These are phyloP conservation scores for Rhamnusium bicolor DNA, from an alignment of 2,888 invertebrate genomes.

Conservation along the genomic window DNA sequence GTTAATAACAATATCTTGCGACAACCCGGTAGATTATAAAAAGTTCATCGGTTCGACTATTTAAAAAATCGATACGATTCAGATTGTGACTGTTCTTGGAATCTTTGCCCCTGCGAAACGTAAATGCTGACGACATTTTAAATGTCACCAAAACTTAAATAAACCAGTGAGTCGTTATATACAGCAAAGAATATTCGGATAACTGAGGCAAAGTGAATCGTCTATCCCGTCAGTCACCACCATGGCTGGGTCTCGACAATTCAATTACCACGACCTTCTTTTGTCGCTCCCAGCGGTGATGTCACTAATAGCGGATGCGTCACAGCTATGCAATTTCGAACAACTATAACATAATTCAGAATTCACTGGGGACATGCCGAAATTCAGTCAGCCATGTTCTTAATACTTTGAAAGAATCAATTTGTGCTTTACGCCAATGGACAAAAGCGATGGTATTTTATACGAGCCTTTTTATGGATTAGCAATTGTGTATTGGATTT, in stretches of 20 bases:
- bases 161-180: constrained; percentile 47
- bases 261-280: constrained; percentile 58
- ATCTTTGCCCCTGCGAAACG: not conserved
- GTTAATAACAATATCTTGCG: too few species aligned
- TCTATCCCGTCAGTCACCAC: constrained; percentile 17
- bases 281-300: constrained; percentile 58
- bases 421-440: constrained; percentile 30
- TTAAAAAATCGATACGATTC: too few species aligned
- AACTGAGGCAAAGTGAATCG: not conserved
- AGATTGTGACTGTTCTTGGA: not conserved
- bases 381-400: constrained; percentile 31
- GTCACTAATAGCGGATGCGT: constrained; percentile 63
- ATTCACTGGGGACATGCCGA: constrained; percentile 40
- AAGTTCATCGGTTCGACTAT: too few species aligned
- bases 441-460: constrained; percentile 29
- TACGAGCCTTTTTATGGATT: constrained; percentile 20
- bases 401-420: constrained; percentile 31
- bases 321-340: constrained; percentile 59
- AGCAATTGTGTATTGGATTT: constrained; percentile 4
- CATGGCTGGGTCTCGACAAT: constrained; percentile 43
- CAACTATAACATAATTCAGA: constrained; percentile 53
- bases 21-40: too few species aligned
- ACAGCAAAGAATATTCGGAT: constrained; percentile 17
- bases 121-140: not conserved
- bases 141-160: constrained; percentile 50